phyloP scores from a whole-genome alignment of 53 echinoderm and acorn worm species.

The Astropecten irregularis region DNA sequence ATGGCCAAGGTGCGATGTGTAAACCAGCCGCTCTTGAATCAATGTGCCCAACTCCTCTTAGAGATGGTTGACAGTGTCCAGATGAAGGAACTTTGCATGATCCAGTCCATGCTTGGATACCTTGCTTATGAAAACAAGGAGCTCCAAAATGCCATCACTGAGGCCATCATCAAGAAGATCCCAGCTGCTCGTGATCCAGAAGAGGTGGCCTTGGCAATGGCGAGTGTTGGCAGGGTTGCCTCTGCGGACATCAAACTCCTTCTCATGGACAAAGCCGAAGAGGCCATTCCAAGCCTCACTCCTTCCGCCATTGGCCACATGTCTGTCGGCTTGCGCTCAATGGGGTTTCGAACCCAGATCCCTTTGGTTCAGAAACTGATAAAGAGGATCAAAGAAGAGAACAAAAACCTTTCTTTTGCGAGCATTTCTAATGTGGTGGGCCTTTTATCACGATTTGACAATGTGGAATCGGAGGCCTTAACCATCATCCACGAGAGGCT shows the following conservation, averaged over 20 bases:
- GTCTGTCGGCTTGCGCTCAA: conserved; percentile 22
- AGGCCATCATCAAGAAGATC: conserved; percentile 31
- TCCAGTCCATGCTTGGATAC: conserved; percentile 15
- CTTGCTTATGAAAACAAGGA: conserved; percentile 53
- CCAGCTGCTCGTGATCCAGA: conserved; percentile 47
- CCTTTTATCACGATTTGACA: conserved; percentile 48
- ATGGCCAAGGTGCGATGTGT: conserved; percentile 40
- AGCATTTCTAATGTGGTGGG: conserved; percentile 50
- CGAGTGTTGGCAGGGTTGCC: conserved; percentile 63
- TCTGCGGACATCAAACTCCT: conserved; percentile 67
- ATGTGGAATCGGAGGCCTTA: conserved; percentile 46
- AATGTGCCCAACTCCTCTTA: conserved; percentile 62
- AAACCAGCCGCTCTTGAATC: conserved; percentile 49
- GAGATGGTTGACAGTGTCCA: conserved; percentile 52
- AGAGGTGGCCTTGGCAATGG: conserved; percentile 56
- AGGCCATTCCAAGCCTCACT: not conserved
- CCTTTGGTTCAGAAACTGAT: conserved; percentile 30
- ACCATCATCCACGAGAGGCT: conserved; percentile 11
- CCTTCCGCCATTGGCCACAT: conserved; percentile 1
- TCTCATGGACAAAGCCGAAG: conserved; percentile 51
- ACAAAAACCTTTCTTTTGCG: not conserved
- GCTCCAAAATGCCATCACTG: conserved; percentile 7
- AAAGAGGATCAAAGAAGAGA: conserved; percentile 5
- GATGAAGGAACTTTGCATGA: conserved; percentile 61
- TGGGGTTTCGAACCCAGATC: conserved; percentile 33